phyloP scores from a whole-genome alignment of 2,797 vertebrate genomes.

The Podarcis siculus region DNA sequence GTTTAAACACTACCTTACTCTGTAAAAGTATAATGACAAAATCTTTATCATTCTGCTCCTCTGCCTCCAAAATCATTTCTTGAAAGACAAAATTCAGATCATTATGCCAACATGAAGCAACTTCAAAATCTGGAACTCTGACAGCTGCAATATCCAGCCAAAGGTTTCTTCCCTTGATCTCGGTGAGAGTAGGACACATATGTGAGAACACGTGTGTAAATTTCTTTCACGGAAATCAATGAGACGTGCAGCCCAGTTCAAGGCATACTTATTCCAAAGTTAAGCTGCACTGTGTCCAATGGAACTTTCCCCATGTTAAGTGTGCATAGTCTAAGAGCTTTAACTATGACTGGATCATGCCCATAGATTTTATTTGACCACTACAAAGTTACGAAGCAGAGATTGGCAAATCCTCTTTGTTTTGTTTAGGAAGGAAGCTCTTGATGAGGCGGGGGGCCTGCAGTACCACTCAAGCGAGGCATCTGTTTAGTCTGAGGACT shows the following conservation, averaged over 20 bases:
- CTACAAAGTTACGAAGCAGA: constrained; percentile 31
- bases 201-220: not conserved
- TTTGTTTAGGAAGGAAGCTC: constrained; percentile 9
- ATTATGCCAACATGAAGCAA: constrained; percentile 38
- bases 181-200: no score
- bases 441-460: constrained; percentile 51
- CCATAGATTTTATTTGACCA: constrained; percentile 13
- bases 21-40: not conserved
- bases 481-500: constrained; percentile 72
- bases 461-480: constrained; percentile 49
- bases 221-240: not conserved
- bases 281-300: not conserved
- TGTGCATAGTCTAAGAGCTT: not conserved
- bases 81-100: constrained; percentile 28
- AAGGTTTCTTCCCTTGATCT: not conserved
- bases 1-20: not conserved
- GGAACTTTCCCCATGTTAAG: not conserved
- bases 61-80: not conserved
- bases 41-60: not conserved
- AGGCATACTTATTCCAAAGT: not conserved
- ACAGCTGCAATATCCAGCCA: not conserved
- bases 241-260: not conserved
- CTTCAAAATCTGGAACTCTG: constrained; percentile 46
- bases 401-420: constrained; percentile 25
- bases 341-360: not conserved